Evolutionary conservation across 1,140 invertebrate species (phyloP).

Genomic region (Pseudobourletiella spinata): DNA sequence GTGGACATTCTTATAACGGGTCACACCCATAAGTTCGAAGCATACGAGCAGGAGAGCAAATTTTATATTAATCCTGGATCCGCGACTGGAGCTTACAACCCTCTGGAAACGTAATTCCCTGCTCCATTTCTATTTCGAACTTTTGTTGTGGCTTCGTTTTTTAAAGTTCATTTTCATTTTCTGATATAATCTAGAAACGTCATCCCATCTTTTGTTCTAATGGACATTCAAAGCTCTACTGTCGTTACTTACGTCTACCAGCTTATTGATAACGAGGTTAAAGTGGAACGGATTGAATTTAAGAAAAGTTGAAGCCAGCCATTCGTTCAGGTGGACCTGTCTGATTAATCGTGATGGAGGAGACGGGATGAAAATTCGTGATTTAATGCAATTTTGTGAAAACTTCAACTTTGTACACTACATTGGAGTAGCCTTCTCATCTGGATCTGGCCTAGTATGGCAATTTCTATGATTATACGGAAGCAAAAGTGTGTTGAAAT

Average conservation of each 20-base stretch:
- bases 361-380: neutral
- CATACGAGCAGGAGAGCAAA: conserved; percentile 96
- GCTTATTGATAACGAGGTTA: conserved; percentile 93
- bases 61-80: conserved; percentile 99
- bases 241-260: conserved; percentile 99
- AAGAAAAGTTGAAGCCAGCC: conserved; percentile 72
- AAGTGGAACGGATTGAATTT: conserved; percentile 97
- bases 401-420: too few relatives aligned
- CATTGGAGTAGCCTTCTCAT: too few relatives aligned
- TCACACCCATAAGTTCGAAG: conserved; percentile 97
- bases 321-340: too few relatives aligned
- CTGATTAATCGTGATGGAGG: too few relatives aligned
- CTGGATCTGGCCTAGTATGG: too few relatives aligned
- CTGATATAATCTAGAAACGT: conserved; percentile 59
- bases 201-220: conserved; percentile 93
- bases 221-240: conserved; percentile 97
- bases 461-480: too few relatives aligned
- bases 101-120: conserved; percentile 68
- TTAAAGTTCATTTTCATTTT: neutral
- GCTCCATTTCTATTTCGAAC: neutral
- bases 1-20: conserved; percentile 98
- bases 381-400: too few relatives aligned
- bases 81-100: conserved; percentile 94
- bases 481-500: too few relatives aligned
- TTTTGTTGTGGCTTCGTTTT: neutral